Base-by-base conservation (phyloP, 2,113 vertebrate species). In the Camarhynchus parvulus region DNA sequence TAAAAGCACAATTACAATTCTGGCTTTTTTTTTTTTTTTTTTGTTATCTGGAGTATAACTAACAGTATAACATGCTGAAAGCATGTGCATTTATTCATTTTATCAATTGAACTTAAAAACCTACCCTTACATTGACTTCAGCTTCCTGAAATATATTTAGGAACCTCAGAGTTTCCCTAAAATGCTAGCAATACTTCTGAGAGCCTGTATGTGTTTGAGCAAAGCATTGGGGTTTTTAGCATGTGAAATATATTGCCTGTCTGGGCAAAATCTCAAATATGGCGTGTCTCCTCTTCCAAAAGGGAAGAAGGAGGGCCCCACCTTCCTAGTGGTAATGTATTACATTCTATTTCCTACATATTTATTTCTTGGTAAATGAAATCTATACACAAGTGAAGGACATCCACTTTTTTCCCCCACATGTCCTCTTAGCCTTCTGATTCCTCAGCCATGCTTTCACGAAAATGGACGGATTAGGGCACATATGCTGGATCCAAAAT, bases 141-240 rank as follows among this genome's bases (percentile, higher is more conserved):
- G 5, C n/a, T 89, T 24, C 41, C 42, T 14, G 9, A 77, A 87
- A 63, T 27, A 18, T 15, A 67, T 22, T 31, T 15, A 83, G 20
- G 46, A 92, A 74, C 9, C 7, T 55, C 3, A 5, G 27, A 69
- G 19, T 25, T 78, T 81, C 23, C 31, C 42, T 63, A 37, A 84
- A 77, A 74, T 12, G 2, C 6, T 52, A 85, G 17, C 41, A 69
- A 7, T 66, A 53, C 16, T 80, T 76, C 35, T 75, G 42, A 59
- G 33, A 81, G 18, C 13, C 58, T 0, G 0, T 20, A 62, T 31
- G 15, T 24, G 18, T 7, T 27, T 81, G 21, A 77, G 22, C 46
- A 91, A 56, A 81, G 44, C 46, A 47, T 5, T 74, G 35, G 22
- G 41, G 11, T 28, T 35, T 39, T 78, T 35, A 53, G 5, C 7